A percentile compares a stretch with the other conserved stretches of the same genome.
Conservation (phyloP, 2,797 vertebrate species). For the Sebastolobus alascanus region DNA sequence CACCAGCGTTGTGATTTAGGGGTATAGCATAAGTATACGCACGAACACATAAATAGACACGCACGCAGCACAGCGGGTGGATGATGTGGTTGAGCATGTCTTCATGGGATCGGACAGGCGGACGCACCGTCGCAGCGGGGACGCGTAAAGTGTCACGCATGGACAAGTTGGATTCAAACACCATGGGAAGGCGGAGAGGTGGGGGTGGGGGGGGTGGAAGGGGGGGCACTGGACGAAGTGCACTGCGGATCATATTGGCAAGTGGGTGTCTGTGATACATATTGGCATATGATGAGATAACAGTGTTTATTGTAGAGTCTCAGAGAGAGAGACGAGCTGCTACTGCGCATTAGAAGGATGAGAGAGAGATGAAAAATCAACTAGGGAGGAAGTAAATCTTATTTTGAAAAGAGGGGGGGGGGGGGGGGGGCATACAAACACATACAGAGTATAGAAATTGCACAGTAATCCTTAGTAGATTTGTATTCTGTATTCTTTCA, state of each 20-base stretch:
- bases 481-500: constrained; percentile 3
- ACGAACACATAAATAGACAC: not conserved
- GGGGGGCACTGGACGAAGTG: not conserved
- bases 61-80: constrained; percentile 30
- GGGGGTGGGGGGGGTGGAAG: not conserved
- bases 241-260: constrained; percentile 3
- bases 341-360: no score
- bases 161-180: constrained; percentile 41
- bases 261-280: constrained; percentile 20
- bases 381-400: no score
- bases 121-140: constrained; percentile 45
- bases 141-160: constrained; percentile 38
- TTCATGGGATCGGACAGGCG: constrained; percentile 67
- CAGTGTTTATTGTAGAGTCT: constrained; percentile 6
- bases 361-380: no score
- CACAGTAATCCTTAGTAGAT: no score
- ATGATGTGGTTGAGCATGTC: constrained; percentile 40
- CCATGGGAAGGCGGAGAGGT: not conserved
- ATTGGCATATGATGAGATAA: constrained; percentile 18
- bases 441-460: no score
- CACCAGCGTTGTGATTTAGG: constrained; percentile 25
- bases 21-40: constrained; percentile 5
- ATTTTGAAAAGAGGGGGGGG: not conserved
- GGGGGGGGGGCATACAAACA: no score
- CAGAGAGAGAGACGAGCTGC: not conserved